Evolutionary conservation across 2,888 invertebrate genomes (phyloP).

Genomic region (Lagria hirta): DNA sequence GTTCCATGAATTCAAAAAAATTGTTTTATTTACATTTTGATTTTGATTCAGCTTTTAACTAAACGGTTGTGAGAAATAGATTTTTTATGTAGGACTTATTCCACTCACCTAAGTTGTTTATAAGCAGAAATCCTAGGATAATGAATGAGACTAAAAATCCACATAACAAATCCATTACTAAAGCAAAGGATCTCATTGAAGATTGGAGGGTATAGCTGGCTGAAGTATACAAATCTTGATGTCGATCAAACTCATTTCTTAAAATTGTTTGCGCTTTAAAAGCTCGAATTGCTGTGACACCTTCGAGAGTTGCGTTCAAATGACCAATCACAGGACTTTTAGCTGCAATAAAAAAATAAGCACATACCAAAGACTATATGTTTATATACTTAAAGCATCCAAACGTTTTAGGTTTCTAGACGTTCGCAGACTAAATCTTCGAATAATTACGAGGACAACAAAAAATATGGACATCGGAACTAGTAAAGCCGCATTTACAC

Average conservation of each 20-base stretch:
- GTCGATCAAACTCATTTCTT: constrained; percentile 46
- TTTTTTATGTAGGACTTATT: background rate
- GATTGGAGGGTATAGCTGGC: constrained; percentile 43
- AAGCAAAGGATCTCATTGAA: constrained; percentile 52
- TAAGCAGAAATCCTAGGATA: constrained; percentile 24
- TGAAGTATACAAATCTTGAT: constrained; percentile 43
- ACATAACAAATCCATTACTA: constrained; percentile 45
- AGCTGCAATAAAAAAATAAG: constrained; percentile 36
- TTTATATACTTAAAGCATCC: constrained; percentile 41
- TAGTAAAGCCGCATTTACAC: constrained; percentile 44
- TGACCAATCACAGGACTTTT: constrained; percentile 50
- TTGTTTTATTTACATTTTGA: no score
- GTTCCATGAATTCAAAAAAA: no score
- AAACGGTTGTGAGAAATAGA: no score
- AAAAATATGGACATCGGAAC: constrained; percentile 35
- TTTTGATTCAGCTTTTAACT: no score
- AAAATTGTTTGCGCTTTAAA: constrained; percentile 45
- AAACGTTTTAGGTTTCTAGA: constrained; percentile 43
- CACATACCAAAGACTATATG: background rate
- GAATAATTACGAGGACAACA: constrained; percentile 29
- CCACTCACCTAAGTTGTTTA: constrained; percentile 13
- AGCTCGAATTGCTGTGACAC: constrained; percentile 49
- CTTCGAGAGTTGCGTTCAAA: constrained; percentile 50
- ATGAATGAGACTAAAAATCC: constrained; percentile 38
- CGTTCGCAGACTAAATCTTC: constrained; percentile 38